phyloP scores from a whole-genome alignment of 2,113 vertebrate species.

The Mohoua ochrocephala region DNA sequence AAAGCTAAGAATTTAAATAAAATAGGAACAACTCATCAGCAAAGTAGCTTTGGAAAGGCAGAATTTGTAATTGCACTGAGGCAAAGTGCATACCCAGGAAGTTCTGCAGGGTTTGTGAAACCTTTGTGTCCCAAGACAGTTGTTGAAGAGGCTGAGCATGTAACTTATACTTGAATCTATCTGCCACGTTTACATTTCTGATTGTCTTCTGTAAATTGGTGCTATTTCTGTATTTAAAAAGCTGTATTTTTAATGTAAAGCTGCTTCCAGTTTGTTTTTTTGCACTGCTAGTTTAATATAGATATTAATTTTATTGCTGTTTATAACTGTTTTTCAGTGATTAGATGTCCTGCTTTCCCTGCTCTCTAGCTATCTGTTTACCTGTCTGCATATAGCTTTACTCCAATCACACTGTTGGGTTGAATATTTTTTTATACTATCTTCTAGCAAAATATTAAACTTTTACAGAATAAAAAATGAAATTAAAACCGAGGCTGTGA shows the following conservation, averaged over 20 bases:
- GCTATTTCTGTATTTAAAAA: constrained; percentile 76
- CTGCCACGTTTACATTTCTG: constrained; percentile 79
- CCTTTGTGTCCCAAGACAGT: constrained; percentile 59
- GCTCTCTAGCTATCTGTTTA: constrained; percentile 26
- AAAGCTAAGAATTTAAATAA: neutral
- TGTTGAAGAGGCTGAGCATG: constrained; percentile 45
- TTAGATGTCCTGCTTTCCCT: constrained; percentile 37
- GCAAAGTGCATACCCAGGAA: neutral
- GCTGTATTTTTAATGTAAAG: constrained; percentile 73
- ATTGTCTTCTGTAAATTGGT: constrained; percentile 76
- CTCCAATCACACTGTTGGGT: constrained; percentile 41
- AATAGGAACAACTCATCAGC: neutral
- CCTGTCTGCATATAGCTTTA: constrained; percentile 37
- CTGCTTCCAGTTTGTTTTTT: constrained; percentile 74
- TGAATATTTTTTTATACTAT: constrained; percentile 40
- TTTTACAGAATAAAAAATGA: constrained; percentile 57
- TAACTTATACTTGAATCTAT: constrained; percentile 82
- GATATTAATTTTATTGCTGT: constrained; percentile 68
- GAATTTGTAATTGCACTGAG: constrained; percentile 50
- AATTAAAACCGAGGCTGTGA: neutral
- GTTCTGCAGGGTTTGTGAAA: constrained; percentile 62
- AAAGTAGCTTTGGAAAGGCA: constrained; percentile 26
- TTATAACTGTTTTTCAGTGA: constrained; percentile 40
- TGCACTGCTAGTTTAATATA: constrained; percentile 80
- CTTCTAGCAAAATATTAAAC: constrained; percentile 64